Evolutionary conservation across 2,888 invertebrate genomes (phyloP), one percentile per base, ranked within the genome.

Genomic region (Cephalotes varians): DNA sequence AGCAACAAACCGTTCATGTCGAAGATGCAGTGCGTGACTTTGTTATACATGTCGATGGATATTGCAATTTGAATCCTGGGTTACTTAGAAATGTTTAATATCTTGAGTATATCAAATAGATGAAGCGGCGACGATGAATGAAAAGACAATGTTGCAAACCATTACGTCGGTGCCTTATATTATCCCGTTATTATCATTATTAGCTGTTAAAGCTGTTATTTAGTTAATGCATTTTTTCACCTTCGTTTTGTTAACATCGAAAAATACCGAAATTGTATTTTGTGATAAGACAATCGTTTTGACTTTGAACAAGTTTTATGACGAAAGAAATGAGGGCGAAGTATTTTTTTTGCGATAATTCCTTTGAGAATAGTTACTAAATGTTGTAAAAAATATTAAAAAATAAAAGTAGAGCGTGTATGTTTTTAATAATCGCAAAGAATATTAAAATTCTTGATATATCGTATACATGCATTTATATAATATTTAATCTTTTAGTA

Each of bases 1-100:
- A 94, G 91, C 7, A 94, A 85, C 21, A 94, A 85, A 73, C 94
- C 94, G 79, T 94, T 94, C 94, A 94, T 94, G 84, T 94, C 94
- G 82, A 94, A 94, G 84, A 94, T 93, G 81, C 93, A 93, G 83
- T 94, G 94, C 6, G 94, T 94, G 58, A 94, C 93, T 65, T 89
- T 88, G 82, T 92, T 92, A 44, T 54, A 89, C 0, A 31, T 10
- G 25, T 77, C 65, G 18, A 12, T 2, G 12, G 69, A 67, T 85
- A 89, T 88, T 85, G 67, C 1, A 37, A 72, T 34, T 31, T 44
- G n/a, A 62, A 58, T 76, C 25, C n/a, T 25, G 7, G 1, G 12
- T 58, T 7, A 2, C 1, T 62, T 34, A 34, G 12, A 15, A 62
- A 74, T 62, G n/a, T n/a, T 5, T 34, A 47, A 47, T 28, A 4